Evolutionary conservation across 1,140 invertebrate genomes (phyloP), one percentile per base, ranked within the genome.

Genomic region (Dendrolimus kikuchii): DNA sequence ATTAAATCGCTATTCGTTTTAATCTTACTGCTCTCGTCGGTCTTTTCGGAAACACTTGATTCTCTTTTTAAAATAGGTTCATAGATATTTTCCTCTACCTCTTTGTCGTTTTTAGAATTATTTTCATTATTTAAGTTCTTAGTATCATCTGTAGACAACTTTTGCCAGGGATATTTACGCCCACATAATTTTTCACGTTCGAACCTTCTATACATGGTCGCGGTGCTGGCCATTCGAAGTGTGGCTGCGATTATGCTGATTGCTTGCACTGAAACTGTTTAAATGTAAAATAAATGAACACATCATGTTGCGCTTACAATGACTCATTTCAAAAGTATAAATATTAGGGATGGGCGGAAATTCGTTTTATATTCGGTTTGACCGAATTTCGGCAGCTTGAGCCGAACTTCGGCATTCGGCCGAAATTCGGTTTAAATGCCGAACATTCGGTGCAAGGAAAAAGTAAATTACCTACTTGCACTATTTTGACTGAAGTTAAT

Each of bases 101-200:
- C 50, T 51, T 56, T 47, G 40, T 40, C 41, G 38, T 45, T 38
- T 49, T 56, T 44, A 5, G 46, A 38, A 45, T 38, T 46, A 44
- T 51, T 41, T 23, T 61, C 49, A 8, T 57, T 47, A n/a, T 68
- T 59, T 51, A 67, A 51, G 4, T 51, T 49, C 45, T 55, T 36
- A 44, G 36, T 41, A 38, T 53, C 52, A 39, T 44, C 23, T 44
- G 49, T 51, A 4, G 47, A 47, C 49, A 72, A 71, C 41, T 86
- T 90, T 38, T 87, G 89, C 93, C 93, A 95, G 7, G 93, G 93
- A 75, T 94, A 91, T 68, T 89, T 89, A 45, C 90, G 88, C 4
- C 93, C 93, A 59, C 90, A 90, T n/a, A 92, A 61, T 63, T 92
- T 91, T 79, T 94, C 92, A 58, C 92, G 91, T 80, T 93, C 93